Percentiles rank a stretch among this genome's conserved stretches.
Conservation (phyloP, 1,140 invertebrate species). For the Drosophila ambigua region DNA sequence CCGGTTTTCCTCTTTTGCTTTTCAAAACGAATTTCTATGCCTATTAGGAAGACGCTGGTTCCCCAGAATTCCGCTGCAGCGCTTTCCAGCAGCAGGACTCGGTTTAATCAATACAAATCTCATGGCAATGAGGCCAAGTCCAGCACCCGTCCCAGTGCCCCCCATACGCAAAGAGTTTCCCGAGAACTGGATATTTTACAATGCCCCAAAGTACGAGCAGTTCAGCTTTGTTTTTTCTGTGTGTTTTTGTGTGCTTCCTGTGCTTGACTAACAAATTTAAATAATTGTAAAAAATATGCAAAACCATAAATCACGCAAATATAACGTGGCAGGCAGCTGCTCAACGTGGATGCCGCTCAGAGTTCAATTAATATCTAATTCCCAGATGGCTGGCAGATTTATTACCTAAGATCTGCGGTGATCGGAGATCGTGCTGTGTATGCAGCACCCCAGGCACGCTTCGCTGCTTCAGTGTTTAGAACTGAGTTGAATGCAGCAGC, state of each 20-base stretch:
- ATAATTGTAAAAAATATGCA: background rate
- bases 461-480: no score
- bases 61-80: slow-evolving; percentile 4
- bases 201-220: slow-evolving; percentile 46
- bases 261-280: slow-evolving; percentile 28
- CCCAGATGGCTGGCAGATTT: no score
- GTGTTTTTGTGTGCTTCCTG: slow-evolving; percentile 2
- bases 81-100: background rate
- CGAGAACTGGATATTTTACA: slow-evolving; percentile 63
- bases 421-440: no score
- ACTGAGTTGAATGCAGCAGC: no score
- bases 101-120: background rate
- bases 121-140: background rate
- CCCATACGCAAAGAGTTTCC: slow-evolving; percentile 61
- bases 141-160: background rate
- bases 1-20: no score
- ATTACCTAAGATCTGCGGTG: no score
- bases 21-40: background rate
- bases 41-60: slow-evolving; percentile 23
- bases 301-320: no score
- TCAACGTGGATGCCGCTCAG: no score
- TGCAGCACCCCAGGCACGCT: no score
- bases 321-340: no score
- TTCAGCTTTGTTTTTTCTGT: background rate
- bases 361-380: no score